Base-by-base conservation (phyloP, 2,113 vertebrate species). In the Halcyon senegalensis region DNA sequence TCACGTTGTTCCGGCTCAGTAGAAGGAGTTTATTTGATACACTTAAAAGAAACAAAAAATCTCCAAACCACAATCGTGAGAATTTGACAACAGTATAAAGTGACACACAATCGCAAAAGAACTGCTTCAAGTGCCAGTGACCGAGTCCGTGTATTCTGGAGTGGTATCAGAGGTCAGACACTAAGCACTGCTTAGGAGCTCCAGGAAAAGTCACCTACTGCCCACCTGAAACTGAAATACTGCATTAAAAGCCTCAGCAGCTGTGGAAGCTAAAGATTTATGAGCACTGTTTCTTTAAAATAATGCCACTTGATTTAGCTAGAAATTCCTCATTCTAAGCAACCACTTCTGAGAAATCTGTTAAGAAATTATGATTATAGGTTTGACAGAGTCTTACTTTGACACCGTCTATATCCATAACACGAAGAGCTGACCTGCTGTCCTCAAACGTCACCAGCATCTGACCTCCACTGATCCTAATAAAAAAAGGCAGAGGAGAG, bases 381-480 rank as follows among this genome's bases (percentile, higher is more conserved):
- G 51, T 53, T 62, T 82, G 75, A 86, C 30, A 48, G 63, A 62
- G 31, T 81, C 97, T 94, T 96, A 98, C 98, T 98, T 98, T 98
- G 93, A 97, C 95, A 17, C 98, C 98, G 19, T 98, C 98, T 82
- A 98, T 96, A 35, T 98, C 97, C 74, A 98, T 97, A 89, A 98
- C 98, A 13, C 90, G 97, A 94, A 98, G 98, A 62, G 98, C 98
- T 11, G 98, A 98, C 87, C 97, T 98, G 78, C 98, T 98, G 50
- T 98, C 98, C 41, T 97, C 98, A 93, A 98, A 98, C 1, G 98
- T 98, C 93, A 98, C 98, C 92, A 98, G 94, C 98, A 98, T 98
- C 90, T 98, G 98, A 55, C 97, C 98, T 70, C 97, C 97, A 91
- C 97, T 98, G 97, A 98, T 98, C 96, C 98, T 98, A 90, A 48